phyloP scores from a whole-genome alignment of 2,888 invertebrate species.

The Ferdinandea cuprea region DNA sequence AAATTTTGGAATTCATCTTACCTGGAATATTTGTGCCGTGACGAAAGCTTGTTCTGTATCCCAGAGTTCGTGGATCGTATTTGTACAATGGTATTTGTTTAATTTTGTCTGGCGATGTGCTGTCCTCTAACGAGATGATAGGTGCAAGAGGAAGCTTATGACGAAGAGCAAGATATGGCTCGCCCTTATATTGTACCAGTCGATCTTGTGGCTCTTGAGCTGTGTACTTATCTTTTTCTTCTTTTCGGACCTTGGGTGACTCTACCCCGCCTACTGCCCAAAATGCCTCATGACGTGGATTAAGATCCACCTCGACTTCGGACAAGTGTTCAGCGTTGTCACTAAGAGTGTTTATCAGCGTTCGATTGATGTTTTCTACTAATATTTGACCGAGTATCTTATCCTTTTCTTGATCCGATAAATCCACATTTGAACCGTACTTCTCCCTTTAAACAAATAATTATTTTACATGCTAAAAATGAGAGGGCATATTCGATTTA shows the following conservation, averaged over 20 bases:
- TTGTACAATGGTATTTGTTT: slow-evolving; percentile 84
- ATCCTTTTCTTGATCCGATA: slow-evolving; percentile 77
- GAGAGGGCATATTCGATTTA: slow-evolving; percentile 42
- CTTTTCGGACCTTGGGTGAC: slow-evolving; percentile 84
- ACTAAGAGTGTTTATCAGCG: slow-evolving; percentile 86
- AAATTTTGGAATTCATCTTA: slow-evolving; percentile 77
- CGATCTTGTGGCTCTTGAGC: slow-evolving; percentile 86
- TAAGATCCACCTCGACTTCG: slow-evolving; percentile 87
- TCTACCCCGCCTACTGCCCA: slow-evolving; percentile 92
- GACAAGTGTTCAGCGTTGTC: slow-evolving; percentile 86
- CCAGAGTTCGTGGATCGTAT: slow-evolving; percentile 86
- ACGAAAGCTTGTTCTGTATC: slow-evolving; percentile 84
- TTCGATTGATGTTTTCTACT: slow-evolving; percentile 88
- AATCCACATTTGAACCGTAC: slow-evolving; percentile 43
- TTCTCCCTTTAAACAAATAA: slow-evolving; percentile 17
- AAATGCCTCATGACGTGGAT: slow-evolving; percentile 92
- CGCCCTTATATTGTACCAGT: slow-evolving; percentile 88
- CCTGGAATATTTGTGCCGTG: slow-evolving; percentile 91
- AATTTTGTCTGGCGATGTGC: slow-evolving; percentile 83
- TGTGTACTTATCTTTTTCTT: slow-evolving; percentile 81
- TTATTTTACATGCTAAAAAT: no score
- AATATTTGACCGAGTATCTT: slow-evolving; percentile 82
- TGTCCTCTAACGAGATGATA: slow-evolving; percentile 85
- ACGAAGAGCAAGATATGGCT: slow-evolving; percentile 88
- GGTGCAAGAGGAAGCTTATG: slow-evolving; percentile 88